Conservation (phyloP, 2,113 vertebrate genomes). For the Sphaerodactylus townsendi region DNA sequence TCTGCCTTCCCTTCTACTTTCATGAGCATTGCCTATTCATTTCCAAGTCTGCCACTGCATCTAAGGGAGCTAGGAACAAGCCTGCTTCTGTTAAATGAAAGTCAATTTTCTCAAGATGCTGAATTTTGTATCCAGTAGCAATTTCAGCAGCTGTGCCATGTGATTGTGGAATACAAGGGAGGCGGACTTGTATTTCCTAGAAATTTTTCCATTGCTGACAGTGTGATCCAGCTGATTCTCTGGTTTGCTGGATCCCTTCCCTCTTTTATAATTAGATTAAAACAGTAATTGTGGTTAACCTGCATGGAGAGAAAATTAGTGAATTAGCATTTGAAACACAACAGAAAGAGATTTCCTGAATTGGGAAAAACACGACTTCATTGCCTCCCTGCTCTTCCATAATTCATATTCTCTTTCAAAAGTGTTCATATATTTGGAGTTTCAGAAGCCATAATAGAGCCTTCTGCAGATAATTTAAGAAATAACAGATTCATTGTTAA, state of each 20-base stretch:
- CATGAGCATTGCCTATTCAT: not conserved
- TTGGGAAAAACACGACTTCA: not conserved
- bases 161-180: not conserved
- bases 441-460: not conserved
- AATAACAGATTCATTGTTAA: not conserved
- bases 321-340: not conserved
- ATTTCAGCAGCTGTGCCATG: not conserved
- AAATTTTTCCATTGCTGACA: not conserved
- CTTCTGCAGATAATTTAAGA: not conserved
- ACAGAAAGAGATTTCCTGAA: not conserved
- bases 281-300: not conserved
- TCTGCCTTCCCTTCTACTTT: not conserved
- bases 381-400: not conserved
- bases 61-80: not conserved
- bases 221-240: not conserved
- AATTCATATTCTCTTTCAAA: not conserved
- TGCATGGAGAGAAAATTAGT: not conserved
- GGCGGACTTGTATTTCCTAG: not conserved
- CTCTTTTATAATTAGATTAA: not conserved
- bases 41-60: not conserved
- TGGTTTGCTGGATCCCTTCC: not conserved
- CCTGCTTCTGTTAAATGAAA: not conserved
- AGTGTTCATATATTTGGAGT: not conserved
- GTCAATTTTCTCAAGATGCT: not conserved
- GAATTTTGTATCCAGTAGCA: not conserved